A percentile compares a stretch with the other conserved stretches of the same genome.
These are phyloP conservation scores for Hypomesus transpacificus DNA, from an alignment of 2,113 vertebrate genomes.

Conservation along the genomic window DNA sequence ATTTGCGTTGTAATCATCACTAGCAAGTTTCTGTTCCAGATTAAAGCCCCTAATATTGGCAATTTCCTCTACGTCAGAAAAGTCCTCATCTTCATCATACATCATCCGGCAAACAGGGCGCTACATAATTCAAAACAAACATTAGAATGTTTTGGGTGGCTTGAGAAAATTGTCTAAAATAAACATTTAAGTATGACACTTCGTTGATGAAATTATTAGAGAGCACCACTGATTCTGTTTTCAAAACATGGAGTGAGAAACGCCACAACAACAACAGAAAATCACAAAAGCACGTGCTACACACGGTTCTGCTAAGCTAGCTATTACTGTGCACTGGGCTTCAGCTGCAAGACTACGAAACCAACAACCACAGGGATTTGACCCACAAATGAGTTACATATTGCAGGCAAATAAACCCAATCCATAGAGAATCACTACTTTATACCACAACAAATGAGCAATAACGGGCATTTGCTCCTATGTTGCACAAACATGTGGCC, in stretches of 20 bases:
- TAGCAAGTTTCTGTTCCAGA: constrained; percentile 90
- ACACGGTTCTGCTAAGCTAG: not conserved
- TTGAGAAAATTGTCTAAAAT: not conserved
- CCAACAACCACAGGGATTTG: no score
- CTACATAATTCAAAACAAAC: constrained; percentile 59
- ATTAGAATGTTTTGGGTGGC: not conserved
- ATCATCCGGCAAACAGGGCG: constrained; percentile 86
- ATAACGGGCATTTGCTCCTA: no score
- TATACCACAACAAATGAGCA: no score
- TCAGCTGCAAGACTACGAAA: no score
- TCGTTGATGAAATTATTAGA: not conserved
- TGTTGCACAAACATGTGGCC: no score
- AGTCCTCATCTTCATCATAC: constrained; percentile 92
- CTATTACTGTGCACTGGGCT: not conserved
- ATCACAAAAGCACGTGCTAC: not conserved
- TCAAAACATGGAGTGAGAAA: not conserved
- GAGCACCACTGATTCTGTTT: not conserved
- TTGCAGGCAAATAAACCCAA: no score
- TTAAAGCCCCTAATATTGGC: constrained; percentile 88
- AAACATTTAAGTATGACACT: not conserved
- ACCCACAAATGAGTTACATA: no score
- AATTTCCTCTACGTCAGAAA: constrained; percentile 94
- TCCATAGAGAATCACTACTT: no score
- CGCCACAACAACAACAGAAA: not conserved
- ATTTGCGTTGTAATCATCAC: constrained; percentile 77